Evolutionary conservation across 2,797 vertebrate species (phyloP), one percentile per base, ranked within the genome.

Genomic region (Crenuchus spilurus): DNA sequence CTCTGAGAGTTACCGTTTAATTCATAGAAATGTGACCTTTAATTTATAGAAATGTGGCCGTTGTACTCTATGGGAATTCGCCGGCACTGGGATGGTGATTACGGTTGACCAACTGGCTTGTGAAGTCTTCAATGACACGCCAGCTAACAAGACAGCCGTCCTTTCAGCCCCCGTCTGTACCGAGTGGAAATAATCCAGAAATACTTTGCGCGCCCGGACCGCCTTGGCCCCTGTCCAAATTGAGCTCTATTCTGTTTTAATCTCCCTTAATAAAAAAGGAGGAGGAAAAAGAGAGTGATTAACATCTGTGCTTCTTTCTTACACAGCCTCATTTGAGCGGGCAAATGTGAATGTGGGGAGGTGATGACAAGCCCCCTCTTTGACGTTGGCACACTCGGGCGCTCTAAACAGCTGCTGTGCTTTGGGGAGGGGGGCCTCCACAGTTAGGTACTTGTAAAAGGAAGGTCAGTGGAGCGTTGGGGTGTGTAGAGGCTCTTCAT

Each of bases 161-260:
- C 87, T 92, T 91, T 91, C 85, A 90, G 84, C 46, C 86, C 84
- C 80, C 88, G 88, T 86, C 87, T 89, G 81, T 81, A 78, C 90
- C 85, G 87, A 88, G 85, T 92, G 91, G 88, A 91, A 89, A 90
- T 88, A 87, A 89, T 90, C 90, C 90, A 92, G 89, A 89, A 88
- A 90, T 91, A 87, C 89, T 88, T 80, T 84, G 79, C 80, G 86
- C 83, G 83, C 84, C 86, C 80, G 86, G 82, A 85, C 89, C 85
- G 82, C 80, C 85, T 90, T 92, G 92, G 89, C 88, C 85, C 81
- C 37, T 14, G 75, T 87, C 91, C 92, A 92, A 88, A 89, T 87
- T 80, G 83, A 85, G 82, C 85, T 90, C 87, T 86, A 80, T 87
- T 90, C 87, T 86, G n/a, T 88, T 87, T 71, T 82, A 74, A 78